Evolutionary conservation across 2,113 vertebrate genomes (phyloP).

Genomic region (Sorex fumeus): DNA sequence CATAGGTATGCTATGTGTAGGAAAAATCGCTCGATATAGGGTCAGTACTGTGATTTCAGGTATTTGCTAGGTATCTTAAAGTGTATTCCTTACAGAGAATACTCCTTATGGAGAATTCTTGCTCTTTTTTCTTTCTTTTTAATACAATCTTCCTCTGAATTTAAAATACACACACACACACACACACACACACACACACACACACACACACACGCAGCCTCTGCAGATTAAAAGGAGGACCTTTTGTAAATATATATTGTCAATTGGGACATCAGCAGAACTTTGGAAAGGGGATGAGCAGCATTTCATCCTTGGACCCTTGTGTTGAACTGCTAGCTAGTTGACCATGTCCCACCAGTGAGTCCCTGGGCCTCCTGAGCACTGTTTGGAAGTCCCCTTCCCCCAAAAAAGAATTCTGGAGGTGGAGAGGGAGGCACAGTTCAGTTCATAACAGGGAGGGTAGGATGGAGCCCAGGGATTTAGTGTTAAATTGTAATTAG

Average conservation of each 20-base stretch:
- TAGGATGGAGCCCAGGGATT: neutral
- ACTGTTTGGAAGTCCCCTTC: too few relatives aligned
- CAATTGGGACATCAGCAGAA: too few relatives aligned
- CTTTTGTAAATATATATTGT: neutral
- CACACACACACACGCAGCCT: neutral
- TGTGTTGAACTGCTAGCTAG: too few relatives aligned
- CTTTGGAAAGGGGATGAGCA: too few relatives aligned
- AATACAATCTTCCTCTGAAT: too few relatives aligned
- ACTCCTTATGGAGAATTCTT: neutral
- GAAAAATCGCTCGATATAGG: neutral
- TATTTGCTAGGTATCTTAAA: neutral
- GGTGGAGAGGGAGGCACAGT: neutral
- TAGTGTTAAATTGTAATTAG: conserved; percentile 42
- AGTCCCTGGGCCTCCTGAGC: too few relatives aligned
- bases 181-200: neutral
- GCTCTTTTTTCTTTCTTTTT: neutral
- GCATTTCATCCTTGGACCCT: too few relatives aligned
- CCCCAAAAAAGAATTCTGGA: neutral
- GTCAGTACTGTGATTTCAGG: neutral
- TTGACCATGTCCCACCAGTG: too few relatives aligned
- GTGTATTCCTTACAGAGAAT: too few relatives aligned
- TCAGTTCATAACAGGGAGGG: neutral
- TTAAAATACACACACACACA: too few relatives aligned
- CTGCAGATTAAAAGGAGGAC: neutral
- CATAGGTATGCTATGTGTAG: neutral